Evolutionary conservation across 1,140 invertebrate species (phyloP).

Genomic region (Hyles vespertilio): DNA sequence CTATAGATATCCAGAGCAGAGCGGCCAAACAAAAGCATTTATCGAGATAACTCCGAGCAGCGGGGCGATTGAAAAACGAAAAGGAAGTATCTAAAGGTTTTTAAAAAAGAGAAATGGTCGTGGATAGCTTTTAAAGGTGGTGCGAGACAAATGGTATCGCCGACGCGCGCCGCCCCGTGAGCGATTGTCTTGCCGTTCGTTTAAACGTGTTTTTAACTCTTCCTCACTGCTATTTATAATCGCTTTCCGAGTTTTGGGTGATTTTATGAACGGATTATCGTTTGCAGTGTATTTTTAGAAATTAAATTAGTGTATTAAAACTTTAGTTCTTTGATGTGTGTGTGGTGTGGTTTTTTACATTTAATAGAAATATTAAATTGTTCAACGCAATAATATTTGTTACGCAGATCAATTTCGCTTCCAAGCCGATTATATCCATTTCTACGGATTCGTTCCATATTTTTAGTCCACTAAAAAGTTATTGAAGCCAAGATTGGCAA

Average conservation of each 20-base stretch:
- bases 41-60: slow-evolving; percentile 54
- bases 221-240: no score
- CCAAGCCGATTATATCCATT: no score
- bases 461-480: no score
- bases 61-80: slow-evolving; percentile 70
- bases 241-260: neutral
- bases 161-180: slow-evolving; percentile 31
- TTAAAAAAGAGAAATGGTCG: slow-evolving; percentile 71
- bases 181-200: slow-evolving; percentile 12
- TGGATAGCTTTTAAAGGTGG: slow-evolving; percentile 69
- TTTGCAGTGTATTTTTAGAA: no score
- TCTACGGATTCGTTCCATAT: no score
- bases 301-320: no score
- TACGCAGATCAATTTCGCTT: no score
- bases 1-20: slow-evolving; percentile 19
- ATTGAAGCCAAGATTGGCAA: no score
- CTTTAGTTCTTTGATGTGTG: no score
- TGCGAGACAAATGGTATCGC: slow-evolving; percentile 56
- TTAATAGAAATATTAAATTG: no score
- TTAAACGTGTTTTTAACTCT: neutral
- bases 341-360: no score
- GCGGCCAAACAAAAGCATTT: slow-evolving; percentile 53
- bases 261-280: neutral
- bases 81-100: slow-evolving; percentile 70
- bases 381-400: no score